phyloP scores from a whole-genome alignment of 2,888 invertebrate species.

The Orthosia incerta region DNA sequence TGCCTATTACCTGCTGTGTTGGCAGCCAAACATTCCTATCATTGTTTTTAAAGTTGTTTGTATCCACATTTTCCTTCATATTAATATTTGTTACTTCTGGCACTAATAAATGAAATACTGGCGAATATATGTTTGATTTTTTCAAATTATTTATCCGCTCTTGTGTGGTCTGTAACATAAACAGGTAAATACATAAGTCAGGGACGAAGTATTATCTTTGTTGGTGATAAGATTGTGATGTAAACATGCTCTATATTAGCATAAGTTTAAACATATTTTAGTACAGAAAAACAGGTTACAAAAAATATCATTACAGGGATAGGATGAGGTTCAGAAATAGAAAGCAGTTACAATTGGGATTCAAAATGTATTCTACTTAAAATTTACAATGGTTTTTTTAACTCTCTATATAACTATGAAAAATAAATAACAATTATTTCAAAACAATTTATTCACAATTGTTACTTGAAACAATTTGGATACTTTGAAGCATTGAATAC shows the following conservation, averaged over 20 bases:
- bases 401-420: not conserved
- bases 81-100: conserved; percentile 88
- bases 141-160: conserved; percentile 92
- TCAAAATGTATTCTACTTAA: no score
- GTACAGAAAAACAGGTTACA: conserved; percentile 1
- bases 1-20: conserved; percentile 90
- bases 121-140: conserved; percentile 93
- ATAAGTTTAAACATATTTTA: conserved; percentile 32
- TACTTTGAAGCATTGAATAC: not conserved
- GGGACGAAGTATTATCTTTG: conserved; percentile 45
- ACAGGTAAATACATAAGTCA: conserved; percentile 56
- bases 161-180: conserved; percentile 89
- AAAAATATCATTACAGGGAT: not conserved
- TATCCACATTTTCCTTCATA: conserved; percentile 88
- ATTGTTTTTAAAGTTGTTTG: conserved; percentile 80
- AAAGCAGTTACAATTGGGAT: not conserved
- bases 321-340: not conserved
- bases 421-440: not conserved
- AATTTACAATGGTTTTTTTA: not conserved
- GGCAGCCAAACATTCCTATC: conserved; percentile 85
- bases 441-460: not conserved
- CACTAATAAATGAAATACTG: conserved; percentile 93
- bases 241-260: conserved; percentile 42
- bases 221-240: conserved; percentile 57
- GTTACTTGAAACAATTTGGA: not conserved